Conservation (phyloP, 2,888 invertebrate species). For the Leptogaster cylindrica region DNA sequence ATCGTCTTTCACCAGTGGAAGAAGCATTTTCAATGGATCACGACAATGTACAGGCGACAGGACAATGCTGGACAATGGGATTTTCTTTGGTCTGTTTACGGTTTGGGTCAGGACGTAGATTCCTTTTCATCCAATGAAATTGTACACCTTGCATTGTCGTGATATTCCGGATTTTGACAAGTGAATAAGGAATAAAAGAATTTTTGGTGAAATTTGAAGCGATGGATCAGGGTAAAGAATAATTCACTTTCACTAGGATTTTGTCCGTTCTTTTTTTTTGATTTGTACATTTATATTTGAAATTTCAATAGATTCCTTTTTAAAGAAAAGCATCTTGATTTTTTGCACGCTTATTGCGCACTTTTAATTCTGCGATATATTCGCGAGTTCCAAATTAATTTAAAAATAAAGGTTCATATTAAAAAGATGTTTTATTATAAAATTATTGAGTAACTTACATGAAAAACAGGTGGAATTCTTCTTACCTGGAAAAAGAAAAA, state of each 20-base stretch:
- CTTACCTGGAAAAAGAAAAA: slow-evolving; percentile 1
- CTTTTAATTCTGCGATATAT: no score
- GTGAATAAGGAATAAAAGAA: slow-evolving; percentile 29
- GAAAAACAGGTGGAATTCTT: not conserved
- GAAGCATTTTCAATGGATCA: slow-evolving; percentile 22
- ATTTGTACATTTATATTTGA: no score
- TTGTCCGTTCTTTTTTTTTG: no score
- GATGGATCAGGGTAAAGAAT: no score
- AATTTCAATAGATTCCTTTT: no score
- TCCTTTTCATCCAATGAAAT: slow-evolving; percentile 16
- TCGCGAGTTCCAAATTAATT: not conserved
- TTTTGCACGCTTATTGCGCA: no score
- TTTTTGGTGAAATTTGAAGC: no score
- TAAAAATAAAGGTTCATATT: not conserved
- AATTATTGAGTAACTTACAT: not conserved
- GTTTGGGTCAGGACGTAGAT: slow-evolving; percentile 27
- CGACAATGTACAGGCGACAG: slow-evolving; percentile 26
- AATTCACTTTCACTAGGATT: no score
- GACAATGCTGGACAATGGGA: slow-evolving; percentile 45
- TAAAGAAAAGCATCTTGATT: no score
- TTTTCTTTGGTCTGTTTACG: slow-evolving; percentile 43
- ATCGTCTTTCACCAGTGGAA: slow-evolving; percentile 3
- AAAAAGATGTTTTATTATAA: not conserved
- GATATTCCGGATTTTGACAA: slow-evolving; percentile 35
- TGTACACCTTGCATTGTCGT: slow-evolving; percentile 42